Base-by-base conservation (phyloP, 2,113 vertebrate genomes). In the Boulengeromyrus knoepffleri region DNA sequence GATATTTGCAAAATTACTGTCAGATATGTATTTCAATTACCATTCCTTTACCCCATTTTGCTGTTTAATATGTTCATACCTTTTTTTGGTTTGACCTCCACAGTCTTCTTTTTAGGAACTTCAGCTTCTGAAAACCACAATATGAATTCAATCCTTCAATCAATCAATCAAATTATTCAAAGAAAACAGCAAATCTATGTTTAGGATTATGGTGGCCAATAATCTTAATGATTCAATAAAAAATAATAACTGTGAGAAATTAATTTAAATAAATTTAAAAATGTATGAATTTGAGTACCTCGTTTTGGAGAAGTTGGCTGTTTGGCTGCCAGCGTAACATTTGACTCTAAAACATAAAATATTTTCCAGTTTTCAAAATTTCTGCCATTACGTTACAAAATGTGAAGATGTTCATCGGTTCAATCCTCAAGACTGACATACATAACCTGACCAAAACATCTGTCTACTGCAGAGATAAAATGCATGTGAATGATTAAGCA, bases 301-400 rank as follows among this genome's bases (percentile, higher is more conserved):
- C 42, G 36, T 53, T 85, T 89, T 85, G 42, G 58, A 77, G 85
- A 74, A 80, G 66, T 49, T 45, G 10, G 19, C 52, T 56, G 24
- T n/a, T 39, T 52, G 19, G n/a, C 52, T 45, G 39, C 42, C n/a
- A 85, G 31, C 2, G 89, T 56, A 36, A 31, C 80, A 15, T 89
- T 53, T 45, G 77, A 52, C 15, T 89, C 89, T 89, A 50, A 58
- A 85, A 85, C 9, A 58, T 2, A 88, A 88, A 39, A 74, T 50
- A 50, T 87, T 70, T 50, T 42, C 15, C 80, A 56, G 4, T 80
- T 80, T 56, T 13, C 7, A n/a, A 3, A 88, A 88, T 36, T 52
- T 42, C 9, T 50, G 27, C 27, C 13, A 50, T 87, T 56, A 39
- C 5, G 6, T 50, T 50, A 10, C 31, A 58, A 58, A 47, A 27